Percentiles rank a stretch among this genome's conserved stretches.
Evolutionary conservation across 1,140 invertebrate species (phyloP).

Genomic region (Lerema accius): DNA sequence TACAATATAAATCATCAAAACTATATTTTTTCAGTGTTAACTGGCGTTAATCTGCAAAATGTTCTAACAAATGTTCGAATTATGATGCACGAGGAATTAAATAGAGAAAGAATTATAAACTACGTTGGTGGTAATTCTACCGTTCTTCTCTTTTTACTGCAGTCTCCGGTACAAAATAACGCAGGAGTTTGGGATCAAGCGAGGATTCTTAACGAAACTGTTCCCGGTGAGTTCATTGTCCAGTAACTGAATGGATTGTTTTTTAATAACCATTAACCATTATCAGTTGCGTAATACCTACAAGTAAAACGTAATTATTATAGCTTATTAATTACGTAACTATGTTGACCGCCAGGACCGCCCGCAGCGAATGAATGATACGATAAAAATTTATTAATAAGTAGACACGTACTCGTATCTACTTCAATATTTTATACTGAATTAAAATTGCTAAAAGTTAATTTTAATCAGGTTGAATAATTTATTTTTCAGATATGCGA

Average conservation of each 20-base stretch:
- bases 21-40: constrained; percentile 57
- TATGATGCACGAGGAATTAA: constrained; percentile 56
- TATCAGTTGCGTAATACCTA: too few species aligned
- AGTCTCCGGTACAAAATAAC: constrained; percentile 53
- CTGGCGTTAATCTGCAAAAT: constrained; percentile 63
- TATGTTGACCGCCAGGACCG: too few species aligned
- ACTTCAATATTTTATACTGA: too few species aligned
- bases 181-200: constrained; percentile 54
- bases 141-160: constrained; percentile 67
- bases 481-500: constrained; percentile 61
- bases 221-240: constrained; percentile 54
- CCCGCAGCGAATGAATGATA: too few species aligned
- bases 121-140: constrained; percentile 73
- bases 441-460: too few species aligned
- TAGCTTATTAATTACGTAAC: too few species aligned
- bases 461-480: too few species aligned
- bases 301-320: too few species aligned
- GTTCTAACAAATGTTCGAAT: constrained; percentile 55
- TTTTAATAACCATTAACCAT: too few species aligned
- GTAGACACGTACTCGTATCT: too few species aligned
- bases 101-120: constrained; percentile 54
- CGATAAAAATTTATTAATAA: too few species aligned
- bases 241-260: not conserved
- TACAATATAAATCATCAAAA: too few species aligned
- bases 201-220: constrained; percentile 60